Evolutionary conservation across 2,888 invertebrate genomes (phyloP).

Genomic region (Oligia latruncula): DNA sequence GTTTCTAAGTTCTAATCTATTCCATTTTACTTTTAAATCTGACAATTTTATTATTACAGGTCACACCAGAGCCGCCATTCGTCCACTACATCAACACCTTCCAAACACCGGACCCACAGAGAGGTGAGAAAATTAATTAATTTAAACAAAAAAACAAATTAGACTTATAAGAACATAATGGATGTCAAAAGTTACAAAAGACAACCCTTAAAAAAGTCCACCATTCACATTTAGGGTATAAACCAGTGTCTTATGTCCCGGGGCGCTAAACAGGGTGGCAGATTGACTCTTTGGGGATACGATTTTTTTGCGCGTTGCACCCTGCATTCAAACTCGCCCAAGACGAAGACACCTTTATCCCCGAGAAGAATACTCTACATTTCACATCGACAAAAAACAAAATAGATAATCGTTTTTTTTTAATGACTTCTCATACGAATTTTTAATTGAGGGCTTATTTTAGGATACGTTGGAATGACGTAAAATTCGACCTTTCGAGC

Average conservation of each 20-base stretch:
- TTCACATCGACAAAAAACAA: background rate
- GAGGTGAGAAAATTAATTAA: conserved; percentile 89
- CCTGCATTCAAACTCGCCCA: background rate
- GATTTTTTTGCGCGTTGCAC: too few species aligned
- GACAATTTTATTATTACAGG: conserved; percentile 80
- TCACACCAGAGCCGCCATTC: conserved; percentile 97
- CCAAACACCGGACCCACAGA: conserved; percentile 99
- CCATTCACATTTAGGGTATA: background rate
- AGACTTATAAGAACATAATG: background rate
- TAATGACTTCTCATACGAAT: background rate
- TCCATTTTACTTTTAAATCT: background rate
- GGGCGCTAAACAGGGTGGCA: background rate
- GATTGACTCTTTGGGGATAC: too few species aligned
- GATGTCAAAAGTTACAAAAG: background rate
- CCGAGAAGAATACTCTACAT: background rate
- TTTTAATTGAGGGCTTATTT: background rate
- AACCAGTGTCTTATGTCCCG: background rate
- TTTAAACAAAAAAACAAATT: background rate
- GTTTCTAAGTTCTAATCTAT: background rate
- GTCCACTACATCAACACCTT: conserved; percentile 99
- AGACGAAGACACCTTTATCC: too few species aligned
- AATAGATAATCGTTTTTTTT: background rate
- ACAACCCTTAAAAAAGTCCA: background rate
- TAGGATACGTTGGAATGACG: background rate
- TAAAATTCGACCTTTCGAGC: background rate